These are phyloP conservation scores for Nothocercus nigrocapillus DNA, from an alignment of 2,113 vertebrate species.

Conservation along the genomic window DNA sequence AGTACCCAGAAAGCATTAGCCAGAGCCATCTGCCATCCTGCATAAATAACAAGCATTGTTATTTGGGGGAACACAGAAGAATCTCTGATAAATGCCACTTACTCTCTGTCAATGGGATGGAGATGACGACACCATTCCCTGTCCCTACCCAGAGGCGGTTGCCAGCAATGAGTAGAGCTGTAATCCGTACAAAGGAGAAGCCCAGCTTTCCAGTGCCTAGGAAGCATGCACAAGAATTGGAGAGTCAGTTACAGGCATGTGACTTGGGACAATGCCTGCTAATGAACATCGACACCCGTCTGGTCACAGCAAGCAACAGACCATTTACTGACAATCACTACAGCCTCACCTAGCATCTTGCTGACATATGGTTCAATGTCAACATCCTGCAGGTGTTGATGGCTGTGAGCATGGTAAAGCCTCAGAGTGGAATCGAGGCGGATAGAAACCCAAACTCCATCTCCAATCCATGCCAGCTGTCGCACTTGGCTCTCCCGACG, in stretches of 20 bases:
- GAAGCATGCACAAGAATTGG: neutral
- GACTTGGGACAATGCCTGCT: neutral
- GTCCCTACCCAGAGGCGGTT: slow-evolving; percentile 98
- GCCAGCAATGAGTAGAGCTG: slow-evolving; percentile 94
- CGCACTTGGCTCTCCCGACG: slow-evolving; percentile 96
- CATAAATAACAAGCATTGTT: neutral
- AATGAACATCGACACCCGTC: neutral
- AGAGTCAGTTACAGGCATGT: neutral
- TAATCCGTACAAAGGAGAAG: slow-evolving; percentile 98
- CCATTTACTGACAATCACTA: neutral
- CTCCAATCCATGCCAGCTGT: slow-evolving; percentile 96
- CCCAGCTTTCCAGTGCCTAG: slow-evolving; percentile 96
- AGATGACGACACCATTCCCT: slow-evolving; percentile 97
- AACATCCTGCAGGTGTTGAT: slow-evolving; percentile 97
- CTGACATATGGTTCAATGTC: slow-evolving; percentile 99
- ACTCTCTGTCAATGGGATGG: slow-evolving; percentile 98
- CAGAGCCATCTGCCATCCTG: neutral
- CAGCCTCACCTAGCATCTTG: slow-evolving; percentile 94
- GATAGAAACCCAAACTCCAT: slow-evolving; percentile 98
- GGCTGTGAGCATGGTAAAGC: slow-evolving; percentile 95
- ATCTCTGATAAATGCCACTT: slow-evolving; percentile 64
- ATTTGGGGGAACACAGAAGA: neutral
- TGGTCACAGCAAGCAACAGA: neutral
- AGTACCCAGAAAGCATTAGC: neutral
- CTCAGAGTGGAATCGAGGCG: slow-evolving; percentile 94